Evolutionary conservation across 2,113 vertebrate species (phyloP).

Genomic region (Raja brachyura): DNA sequence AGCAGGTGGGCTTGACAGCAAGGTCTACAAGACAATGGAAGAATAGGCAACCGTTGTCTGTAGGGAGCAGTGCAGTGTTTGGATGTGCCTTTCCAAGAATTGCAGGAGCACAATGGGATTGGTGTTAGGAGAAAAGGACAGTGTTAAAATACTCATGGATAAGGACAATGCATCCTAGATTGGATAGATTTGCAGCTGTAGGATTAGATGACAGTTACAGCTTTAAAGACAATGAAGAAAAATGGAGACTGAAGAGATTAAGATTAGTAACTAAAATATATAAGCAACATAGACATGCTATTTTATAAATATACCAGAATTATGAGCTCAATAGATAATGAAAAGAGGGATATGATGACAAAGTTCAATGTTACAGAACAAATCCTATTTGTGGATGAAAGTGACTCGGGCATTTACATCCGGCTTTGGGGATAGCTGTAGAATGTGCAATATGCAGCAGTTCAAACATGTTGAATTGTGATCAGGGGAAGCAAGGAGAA

Average conservation of each 20-base stretch:
- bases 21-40: not conserved
- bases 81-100: not conserved
- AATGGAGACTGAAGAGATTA: not conserved
- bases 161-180: not conserved
- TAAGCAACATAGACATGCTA: too few species aligned
- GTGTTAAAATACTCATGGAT: not conserved
- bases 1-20: too few species aligned
- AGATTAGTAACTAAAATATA: not conserved
- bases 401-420: too few species aligned
- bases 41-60: not conserved
- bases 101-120: not conserved
- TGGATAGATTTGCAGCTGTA: not conserved
- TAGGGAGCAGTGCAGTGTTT: not conserved
- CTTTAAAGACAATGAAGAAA: not conserved
- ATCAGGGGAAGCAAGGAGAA: not conserved
- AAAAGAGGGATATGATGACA: not conserved
- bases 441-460: not conserved
- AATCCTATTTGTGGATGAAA: not conserved
- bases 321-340: not conserved
- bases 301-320: not conserved
- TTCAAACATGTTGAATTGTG: not conserved
- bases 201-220: not conserved
- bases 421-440: not conserved
- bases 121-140: not conserved
- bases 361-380: not conserved